Percentiles rank a stretch among this genome's conserved stretches.
Conservation (phyloP, 2,888 invertebrate genomes). For the Ariolimax columbianus region DNA sequence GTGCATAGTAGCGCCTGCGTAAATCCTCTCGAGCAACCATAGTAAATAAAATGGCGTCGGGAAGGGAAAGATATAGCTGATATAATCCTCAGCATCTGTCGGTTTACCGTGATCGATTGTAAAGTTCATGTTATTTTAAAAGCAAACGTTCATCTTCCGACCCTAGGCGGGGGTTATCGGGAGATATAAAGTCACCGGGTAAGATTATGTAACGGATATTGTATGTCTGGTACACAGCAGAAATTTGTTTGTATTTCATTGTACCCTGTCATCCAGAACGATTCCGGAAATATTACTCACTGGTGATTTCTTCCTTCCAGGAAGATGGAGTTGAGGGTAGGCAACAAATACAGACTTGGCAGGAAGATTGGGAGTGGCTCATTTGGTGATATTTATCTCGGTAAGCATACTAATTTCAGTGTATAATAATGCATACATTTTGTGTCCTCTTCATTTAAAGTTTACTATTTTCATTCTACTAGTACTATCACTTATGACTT, state of each 20-base stretch:
- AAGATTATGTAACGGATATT: slow-evolving; percentile 17
- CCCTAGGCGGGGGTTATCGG: slow-evolving; percentile 47
- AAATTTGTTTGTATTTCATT: slow-evolving; percentile 55
- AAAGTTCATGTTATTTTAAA: slow-evolving; percentile 46
- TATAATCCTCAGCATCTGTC: slow-evolving; percentile 69
- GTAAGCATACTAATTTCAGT: slow-evolving; percentile 81
- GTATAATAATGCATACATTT: no score
- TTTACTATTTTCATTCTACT: no score
- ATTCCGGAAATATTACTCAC: slow-evolving; percentile 4
- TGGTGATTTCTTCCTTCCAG: slow-evolving; percentile 45
- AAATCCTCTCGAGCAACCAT: slow-evolving; percentile 66
- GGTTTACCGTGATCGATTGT: slow-evolving; percentile 50
- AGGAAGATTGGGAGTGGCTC: slow-evolving; percentile 99
- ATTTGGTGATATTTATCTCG: slow-evolving; percentile 99
- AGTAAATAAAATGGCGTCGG: slow-evolving; percentile 74
- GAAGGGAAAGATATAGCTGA: slow-evolving; percentile 52
- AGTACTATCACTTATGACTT: no score
- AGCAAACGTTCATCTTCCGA: slow-evolving; percentile 30
- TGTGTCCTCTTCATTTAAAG: no score
- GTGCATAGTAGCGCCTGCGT: slow-evolving; percentile 66
- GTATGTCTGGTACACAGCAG: slow-evolving; percentile 12
- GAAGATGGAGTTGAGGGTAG: slow-evolving; percentile 81
- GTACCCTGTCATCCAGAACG: slow-evolving; percentile 21
- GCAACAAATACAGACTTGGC: slow-evolving; percentile 98
- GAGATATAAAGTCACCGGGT: slow-evolving; percentile 30